Evolutionary conservation across 2,113 vertebrate species (phyloP), one percentile per base, ranked within the genome.

Genomic region (Psittacus erithacus): DNA sequence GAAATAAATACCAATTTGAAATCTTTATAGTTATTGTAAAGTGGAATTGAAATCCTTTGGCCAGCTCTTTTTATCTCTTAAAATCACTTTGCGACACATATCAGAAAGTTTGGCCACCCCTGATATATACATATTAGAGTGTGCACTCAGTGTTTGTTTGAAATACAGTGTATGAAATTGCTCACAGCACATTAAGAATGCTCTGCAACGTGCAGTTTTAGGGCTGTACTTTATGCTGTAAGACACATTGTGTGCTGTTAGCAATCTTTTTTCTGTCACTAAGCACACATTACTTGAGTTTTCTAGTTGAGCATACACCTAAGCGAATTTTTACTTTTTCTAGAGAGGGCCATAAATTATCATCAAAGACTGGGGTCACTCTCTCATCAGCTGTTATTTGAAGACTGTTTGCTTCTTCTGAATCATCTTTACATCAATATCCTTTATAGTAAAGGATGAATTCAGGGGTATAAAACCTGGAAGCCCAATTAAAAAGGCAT

Each of bases 301-400:
- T 94, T 97, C 87, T 96, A 79, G 55, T 41, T 92, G 91, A 81
- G 60, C 62, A 89, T 92, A 82, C 86, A 91, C 44, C 67, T 96
- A 93, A 95, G 93, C 3, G 20, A 63, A 92, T 92, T 90, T 94
- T 88, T 71, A 68, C 47, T 94, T 88, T 80, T 87, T 87, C 79
- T 18, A 39, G 80, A 96, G 82, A 65, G 39, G 18, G 17, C 6
- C 75, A 91, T 77, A 94, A 92, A 95, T 96, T 87, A 65, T 78
- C 49, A 74, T 65, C 63, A 95, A 92, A 94, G 79, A 86, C 25
- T 28, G 50, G 27, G 19, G 15, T 73, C 60, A 95, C 83, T 73
- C 55, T 95, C 83, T 80, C 79, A 86, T 84, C 44, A 88, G 47
- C 46, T 95, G n/a, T 69, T 95, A 86, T 67, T 87, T 87, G 65